Evolutionary conservation across 2,797 vertebrate species (phyloP), one percentile per base, ranked within the genome.

Genomic region (Hippoglossus hippoglossus): DNA sequence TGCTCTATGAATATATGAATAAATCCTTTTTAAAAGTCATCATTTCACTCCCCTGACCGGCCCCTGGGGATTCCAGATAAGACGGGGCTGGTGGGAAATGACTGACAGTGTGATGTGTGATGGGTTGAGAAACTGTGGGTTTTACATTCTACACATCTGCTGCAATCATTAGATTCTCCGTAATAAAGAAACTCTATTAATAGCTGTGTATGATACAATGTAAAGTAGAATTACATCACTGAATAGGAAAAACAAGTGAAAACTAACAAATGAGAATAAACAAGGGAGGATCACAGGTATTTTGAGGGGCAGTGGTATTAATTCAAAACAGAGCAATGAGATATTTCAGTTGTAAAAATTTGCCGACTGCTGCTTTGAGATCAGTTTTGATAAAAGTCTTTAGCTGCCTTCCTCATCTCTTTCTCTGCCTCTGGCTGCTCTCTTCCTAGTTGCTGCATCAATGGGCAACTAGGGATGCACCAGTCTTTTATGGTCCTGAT

Each of bases 1-100:
- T 54, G 44, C 36, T 64, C 74, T 70, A 87, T 92, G 92, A 89
- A 92, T 92, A 91, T 80, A 89, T 91, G 84, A 92, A 92, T 91
- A 87, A 88, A 90, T 81, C 75, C 72, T 84, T 88, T 83, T 78
- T 28, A 61, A 72, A 82, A 81, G 80, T 78, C 65, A 71, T 81
- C 36, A 65, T 84, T 86, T 83, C 55, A 67, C 71, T 71, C 62
- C 0, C 12, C 67, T 83, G 86, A 83, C 87, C 58, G 25, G 22
- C 81, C 83, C 65, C 58, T 73, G 76, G 54, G 81, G 67, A 64
- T 71, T 82, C 65, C 60, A 68, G 81, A 86, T 82, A 79, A 87
- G 76, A 66, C 5, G 18, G 46, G 24, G 50, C 63, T 18, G 19
- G 18, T 63, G 39, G 34, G 65, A 57, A 67, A 75, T 67, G 82